Conservation (phyloP, 2,113 vertebrate genomes). For the Colius striatus region DNA sequence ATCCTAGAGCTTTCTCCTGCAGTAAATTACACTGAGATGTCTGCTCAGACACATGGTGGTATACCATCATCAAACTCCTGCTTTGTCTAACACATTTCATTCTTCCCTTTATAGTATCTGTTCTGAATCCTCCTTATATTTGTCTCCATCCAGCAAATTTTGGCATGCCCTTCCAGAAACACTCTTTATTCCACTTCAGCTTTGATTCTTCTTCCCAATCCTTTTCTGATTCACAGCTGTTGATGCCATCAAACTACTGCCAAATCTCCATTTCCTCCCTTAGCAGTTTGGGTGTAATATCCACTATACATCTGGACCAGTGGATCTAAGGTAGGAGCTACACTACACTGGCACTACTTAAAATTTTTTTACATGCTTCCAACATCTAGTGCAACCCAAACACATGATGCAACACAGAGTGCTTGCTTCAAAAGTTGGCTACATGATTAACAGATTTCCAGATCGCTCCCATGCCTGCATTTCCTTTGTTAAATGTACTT, state of each 20-base stretch:
- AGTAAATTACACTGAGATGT: background rate
- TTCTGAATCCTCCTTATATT: background rate
- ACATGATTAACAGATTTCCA: background rate
- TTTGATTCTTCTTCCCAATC: background rate
- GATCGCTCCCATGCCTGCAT: background rate
- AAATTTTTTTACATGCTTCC: background rate
- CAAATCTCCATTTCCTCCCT: background rate
- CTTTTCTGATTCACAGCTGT: background rate
- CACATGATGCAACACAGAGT: background rate
- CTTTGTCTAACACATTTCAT: background rate
- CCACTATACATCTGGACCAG: background rate
- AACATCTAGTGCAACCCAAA: background rate
- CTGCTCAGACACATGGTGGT: background rate
- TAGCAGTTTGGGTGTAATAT: background rate
- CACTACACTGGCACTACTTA: background rate
- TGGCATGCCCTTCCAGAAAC: background rate
- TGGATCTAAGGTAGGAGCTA: background rate
- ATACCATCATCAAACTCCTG: background rate
- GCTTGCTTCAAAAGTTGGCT: background rate
- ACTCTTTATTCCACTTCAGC: background rate
- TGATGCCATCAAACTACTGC: background rate
- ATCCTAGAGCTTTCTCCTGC: background rate
- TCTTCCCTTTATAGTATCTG: background rate
- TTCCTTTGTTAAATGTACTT: background rate
- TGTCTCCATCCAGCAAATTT: background rate